Conservation (phyloP, 2,888 invertebrate species). For the Disparrhopalites patrizii region DNA sequence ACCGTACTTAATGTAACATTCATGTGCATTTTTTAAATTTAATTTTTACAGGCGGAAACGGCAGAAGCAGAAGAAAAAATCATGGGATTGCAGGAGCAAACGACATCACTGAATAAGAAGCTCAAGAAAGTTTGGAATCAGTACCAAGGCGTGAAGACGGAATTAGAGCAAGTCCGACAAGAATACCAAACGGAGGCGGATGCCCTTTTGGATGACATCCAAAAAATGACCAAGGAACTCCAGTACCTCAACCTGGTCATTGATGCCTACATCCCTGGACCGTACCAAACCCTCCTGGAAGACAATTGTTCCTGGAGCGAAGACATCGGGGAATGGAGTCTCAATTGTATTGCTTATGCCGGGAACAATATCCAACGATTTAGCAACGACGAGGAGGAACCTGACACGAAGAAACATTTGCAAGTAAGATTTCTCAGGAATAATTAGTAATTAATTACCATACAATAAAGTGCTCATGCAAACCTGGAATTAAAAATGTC, state of each 20-base stretch:
- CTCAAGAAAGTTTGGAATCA: conserved; percentile 82
- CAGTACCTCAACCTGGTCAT: conserved; percentile 86
- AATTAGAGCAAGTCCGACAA: conserved; percentile 78
- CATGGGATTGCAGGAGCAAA: conserved; percentile 90
- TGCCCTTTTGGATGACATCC: conserved; percentile 85
- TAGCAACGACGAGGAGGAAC: conserved; percentile 43
- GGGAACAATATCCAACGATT: conserved; percentile 94
- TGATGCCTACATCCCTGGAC: conserved; percentile 87
- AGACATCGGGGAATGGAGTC: conserved; percentile 97
- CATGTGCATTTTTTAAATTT: neutral
- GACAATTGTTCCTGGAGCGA: conserved; percentile 95
- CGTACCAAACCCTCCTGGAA: conserved; percentile 88
- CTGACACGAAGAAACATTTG: conserved; percentile 26
- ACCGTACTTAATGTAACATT: too few species aligned
- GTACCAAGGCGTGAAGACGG: conserved; percentile 78
- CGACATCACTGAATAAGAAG: conserved; percentile 85
- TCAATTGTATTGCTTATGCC: conserved; percentile 96
- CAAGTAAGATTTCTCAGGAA: conserved; percentile 9
- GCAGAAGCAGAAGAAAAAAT: conserved; percentile 93
- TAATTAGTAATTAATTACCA: neutral
- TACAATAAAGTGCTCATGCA: too few species aligned
- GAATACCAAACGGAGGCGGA: conserved; percentile 98
- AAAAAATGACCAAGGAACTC: conserved; percentile 83
- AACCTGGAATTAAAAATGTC: neutral
- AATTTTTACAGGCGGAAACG: conserved; percentile 68